These are phyloP conservation scores for Petrocephalus schoutedeni DNA, from an alignment of 2,797 vertebrate species.

Conservation along the genomic window DNA sequence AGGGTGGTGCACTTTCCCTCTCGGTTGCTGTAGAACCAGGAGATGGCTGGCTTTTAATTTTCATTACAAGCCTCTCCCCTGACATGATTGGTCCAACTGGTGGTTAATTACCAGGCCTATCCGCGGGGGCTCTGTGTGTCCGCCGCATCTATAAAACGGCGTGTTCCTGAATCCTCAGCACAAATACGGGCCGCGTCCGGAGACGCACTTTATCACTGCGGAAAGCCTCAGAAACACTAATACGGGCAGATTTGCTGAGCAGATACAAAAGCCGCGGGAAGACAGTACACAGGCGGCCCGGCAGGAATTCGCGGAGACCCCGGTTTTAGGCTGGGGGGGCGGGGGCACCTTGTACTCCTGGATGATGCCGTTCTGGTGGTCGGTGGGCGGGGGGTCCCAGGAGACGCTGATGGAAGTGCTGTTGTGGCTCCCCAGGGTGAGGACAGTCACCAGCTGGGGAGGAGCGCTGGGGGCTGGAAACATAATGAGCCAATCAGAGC, in stretches of 20 bases:
- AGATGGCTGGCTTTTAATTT: background rate
- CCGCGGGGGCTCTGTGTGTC: background rate
- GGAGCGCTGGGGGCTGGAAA: conserved; percentile 89
- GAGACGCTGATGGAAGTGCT: conserved; percentile 98
- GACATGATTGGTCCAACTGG: background rate
- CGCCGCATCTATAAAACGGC: background rate
- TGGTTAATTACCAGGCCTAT: background rate
- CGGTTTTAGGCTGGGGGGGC: background rate
- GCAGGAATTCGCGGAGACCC: background rate
- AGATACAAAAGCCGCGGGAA: background rate
- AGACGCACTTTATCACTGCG: background rate
- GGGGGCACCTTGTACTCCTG: conserved; percentile 89
- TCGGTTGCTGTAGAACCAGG: background rate
- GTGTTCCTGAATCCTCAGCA: background rate
- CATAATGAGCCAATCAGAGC: conserved; percentile 14
- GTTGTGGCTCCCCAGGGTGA: conserved; percentile 90
- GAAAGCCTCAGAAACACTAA: background rate
- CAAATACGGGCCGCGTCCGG: background rate
- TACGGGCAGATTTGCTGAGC: background rate
- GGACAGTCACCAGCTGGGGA: conserved; percentile 93
- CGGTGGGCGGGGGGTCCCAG: conserved; percentile 94
- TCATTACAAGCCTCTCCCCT: conserved; percentile 5
- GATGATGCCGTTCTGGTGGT: conserved; percentile 97
- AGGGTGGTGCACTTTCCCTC: background rate
- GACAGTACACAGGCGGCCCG: background rate